Base-by-base conservation (phyloP, 2,888 invertebrate genomes). In the Podotricha telesiphe region DNA sequence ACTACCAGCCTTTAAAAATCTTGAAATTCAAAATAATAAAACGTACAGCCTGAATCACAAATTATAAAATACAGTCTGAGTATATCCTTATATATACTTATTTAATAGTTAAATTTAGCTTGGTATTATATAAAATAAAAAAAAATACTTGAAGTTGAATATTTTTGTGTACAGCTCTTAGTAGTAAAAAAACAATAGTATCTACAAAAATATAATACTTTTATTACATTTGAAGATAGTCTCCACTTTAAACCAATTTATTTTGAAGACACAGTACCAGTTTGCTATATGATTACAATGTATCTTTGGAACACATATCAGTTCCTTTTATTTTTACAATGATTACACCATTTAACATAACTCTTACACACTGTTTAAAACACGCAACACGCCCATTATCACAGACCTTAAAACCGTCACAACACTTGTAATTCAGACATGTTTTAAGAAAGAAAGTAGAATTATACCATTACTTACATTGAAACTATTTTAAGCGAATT, bases 361-460 rank as follows among this genome's bases (percentile, higher is more conserved):
- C 11, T 15, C 50, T 67, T 47, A 40, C 58, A 65, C 65, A 70
- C 58, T 55, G 62, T 59, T 63, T 28, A 2, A 4, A 2, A 28
- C 28, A 42, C 45, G 58, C 62, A 51, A 37, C 63, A 28, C n/a
- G n/a, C 50, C 53, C 19, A 53, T 64, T 88, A 88, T 88, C 88
- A 88, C 88, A 89, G 88, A 84, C 86, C 86, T 83, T 80, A 79
- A 80, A 83, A 85, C 80, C 82, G 76, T 81, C 80, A 68, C 67
- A 55, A 58, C 58, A 58, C 40, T 68, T 67, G 70, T 69, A 72
- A 73, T 73, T 69, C 68, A 68, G 64, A 69, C 66, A 67, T 13
- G 61, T 48, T 62, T 65, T 66, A 48, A 48, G 47, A 48, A 55
- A 59, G 28, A 28, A 28, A 28, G 2, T 28, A 28, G 6, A 28